Evolutionary conservation across 2,113 vertebrate species (phyloP), one percentile per base, ranked within the genome.

Genomic region (Tupaia chinensis): DNA sequence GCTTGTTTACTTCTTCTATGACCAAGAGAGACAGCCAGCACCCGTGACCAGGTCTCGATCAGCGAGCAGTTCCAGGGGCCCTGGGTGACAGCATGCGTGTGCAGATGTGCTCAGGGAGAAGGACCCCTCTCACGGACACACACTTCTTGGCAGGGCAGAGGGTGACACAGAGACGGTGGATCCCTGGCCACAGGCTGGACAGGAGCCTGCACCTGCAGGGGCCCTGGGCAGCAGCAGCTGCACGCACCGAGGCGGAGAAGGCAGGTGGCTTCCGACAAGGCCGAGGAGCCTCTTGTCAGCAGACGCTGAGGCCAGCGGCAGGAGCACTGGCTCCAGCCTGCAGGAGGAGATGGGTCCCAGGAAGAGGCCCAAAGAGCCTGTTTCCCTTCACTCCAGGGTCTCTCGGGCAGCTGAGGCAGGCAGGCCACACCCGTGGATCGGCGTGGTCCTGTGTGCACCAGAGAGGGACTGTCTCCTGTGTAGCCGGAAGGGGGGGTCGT

Each of bases 231-330:
- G 85, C 70, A 78, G 90, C 60, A 78, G 60, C 88, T 68, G 74
- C 78, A 94, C 91, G 79, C 53, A 70, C 66, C 23, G 82, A 94
- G 83, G 89, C 92, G 82, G 93, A 94, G 68, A 69, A 92, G 91
- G 91, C 74, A 93, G 95, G 91, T 78, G 93, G 87, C 87, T 97
- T 97, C 96, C 97, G 87, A 95, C 96, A 95, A 96, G 92, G 95
- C 60, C 83, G 53, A 95, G 94, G 95, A 96, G 79, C 95, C 97
- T 97, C 97, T 96, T 97, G 91, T 84, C 83, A 93, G 87, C 95
- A 93, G 86, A 95, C 77, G 83, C 81, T 96, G 56, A 89, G 74
- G 82, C 91, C 73, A n/a, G n/a, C n/a, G n/a, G n/a, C n/a, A n/a
- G n/a, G n/a, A n/a, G n/a, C n/a, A n/a, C n/a, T n/a, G n/a, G n/a